A percentile compares a stretch with the other conserved stretches of the same genome.
These are phyloP conservation scores for Lasioglossum zephyrum DNA, from an alignment of 2,888 invertebrate genomes.

Conservation along the genomic window DNA sequence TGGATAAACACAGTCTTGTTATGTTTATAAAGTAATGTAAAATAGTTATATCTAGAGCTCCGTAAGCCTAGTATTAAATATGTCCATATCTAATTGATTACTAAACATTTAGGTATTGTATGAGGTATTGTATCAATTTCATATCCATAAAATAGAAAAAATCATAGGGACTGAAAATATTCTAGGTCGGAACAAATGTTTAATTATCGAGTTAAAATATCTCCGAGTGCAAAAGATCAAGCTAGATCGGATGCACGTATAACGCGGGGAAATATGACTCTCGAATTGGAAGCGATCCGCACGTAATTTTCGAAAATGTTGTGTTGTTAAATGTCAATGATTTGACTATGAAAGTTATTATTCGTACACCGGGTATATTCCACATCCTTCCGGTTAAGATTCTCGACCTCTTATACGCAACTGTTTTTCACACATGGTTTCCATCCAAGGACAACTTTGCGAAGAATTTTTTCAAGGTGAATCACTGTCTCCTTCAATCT, in stretches of 20 bases:
- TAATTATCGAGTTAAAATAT: too few species aligned
- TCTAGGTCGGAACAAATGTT: too few species aligned
- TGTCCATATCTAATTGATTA: too few species aligned
- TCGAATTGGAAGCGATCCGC: neutral
- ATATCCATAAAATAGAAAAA: too few species aligned
- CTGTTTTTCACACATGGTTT: conserved; percentile 55
- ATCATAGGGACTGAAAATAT: too few species aligned
- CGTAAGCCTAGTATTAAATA: too few species aligned
- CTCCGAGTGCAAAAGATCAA: too few species aligned
- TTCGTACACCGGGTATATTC: conserved; percentile 33
- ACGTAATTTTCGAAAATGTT: neutral
- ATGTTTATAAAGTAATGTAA: too few species aligned
- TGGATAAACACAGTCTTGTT: too few species aligned
- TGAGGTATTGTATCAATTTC: too few species aligned
- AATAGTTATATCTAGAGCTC: too few species aligned
- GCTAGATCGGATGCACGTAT: neutral
- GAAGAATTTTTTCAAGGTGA: conserved; percentile 78
- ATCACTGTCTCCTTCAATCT: conserved; percentile 69
- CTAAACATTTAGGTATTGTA: too few species aligned
- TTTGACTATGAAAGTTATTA: conserved; percentile 9
- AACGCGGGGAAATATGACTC: neutral
- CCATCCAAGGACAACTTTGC: conserved; percentile 73
- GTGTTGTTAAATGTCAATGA: neutral
- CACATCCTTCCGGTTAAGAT: conserved; percentile 61
- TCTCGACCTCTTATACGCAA: conserved; percentile 56